Evolutionary conservation across 2,113 vertebrate species (phyloP), one percentile per base, ranked within the genome.

Genomic region (Cromileptes altivelis): DNA sequence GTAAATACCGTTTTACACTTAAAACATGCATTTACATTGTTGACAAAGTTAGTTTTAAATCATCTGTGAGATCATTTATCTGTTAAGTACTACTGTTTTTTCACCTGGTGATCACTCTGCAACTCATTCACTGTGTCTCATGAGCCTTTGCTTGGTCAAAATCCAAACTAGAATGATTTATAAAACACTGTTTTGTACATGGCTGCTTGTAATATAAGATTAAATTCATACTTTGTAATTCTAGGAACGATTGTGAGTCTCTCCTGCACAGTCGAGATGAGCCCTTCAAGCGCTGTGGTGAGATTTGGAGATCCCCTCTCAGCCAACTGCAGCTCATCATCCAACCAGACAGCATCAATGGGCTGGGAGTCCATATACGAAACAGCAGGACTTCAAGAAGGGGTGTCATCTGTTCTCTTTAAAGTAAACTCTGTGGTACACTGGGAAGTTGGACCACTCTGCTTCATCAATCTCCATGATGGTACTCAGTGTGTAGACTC

Each of bases 341-440:
- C 49, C 1, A 0, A 13, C n/a, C 10, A 72, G 10, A 11, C 1
- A 0, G 0, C 0, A 0, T 82, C 76, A 3, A 92, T 94, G 69
- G 91, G 91, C 56, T 94, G 93, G 91, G 88, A 93, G 79, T 75
- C 91, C 2, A 0, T 56, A 6, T 0, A 18, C 0, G 70, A 3
- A 47, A 65, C 21, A 10, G 1, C 1, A 8, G 0, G 5, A 0
- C 9, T 47, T 1, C 0, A 0, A 12, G 0, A 0, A 0, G 7
- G 11, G 0, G 68, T 72, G 2, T 14, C 64, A 0, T 67, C 0
- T 47, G 1, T 93, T 9, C 0, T 0, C 6, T 73, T 92, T 4
- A 4, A 14, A 0, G 45, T 93, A 1, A 0, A 8, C 0, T 23
- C 45, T 4, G 37, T 92, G 18, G 12, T 1, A 15, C 0, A 0